Base-by-base conservation (phyloP, 2,113 vertebrate genomes). In the Neodon shergylaensis region DNA sequence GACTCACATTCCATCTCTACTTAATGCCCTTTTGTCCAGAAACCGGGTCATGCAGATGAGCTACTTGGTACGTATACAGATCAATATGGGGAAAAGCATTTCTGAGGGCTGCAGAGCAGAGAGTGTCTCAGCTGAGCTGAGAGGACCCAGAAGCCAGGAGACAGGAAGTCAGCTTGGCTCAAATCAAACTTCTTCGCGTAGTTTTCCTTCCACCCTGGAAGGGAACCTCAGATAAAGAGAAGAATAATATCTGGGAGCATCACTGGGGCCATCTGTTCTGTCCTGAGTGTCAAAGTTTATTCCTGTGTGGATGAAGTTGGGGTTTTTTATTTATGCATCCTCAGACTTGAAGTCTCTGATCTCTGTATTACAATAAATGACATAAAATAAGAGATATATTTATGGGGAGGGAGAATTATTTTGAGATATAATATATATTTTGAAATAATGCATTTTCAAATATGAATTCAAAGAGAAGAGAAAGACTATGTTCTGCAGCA, bases 41-140 rank as follows among this genome's bases (percentile, higher is more conserved):
- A 97, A 97, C 91, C 97, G 94, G 44, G 97, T 94, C 96, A 94
- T 97, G 96, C 97, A 98, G 95, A 97, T 97, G 94, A 98, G 86
- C 97, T 98, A 97, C 97, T 97, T 98, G 97, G 97, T 98, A 98
- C 42, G 97, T 98, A 97, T 98, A 94, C 88, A 92, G 92, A 96
- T 96, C 94, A 94, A 97, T 96, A 96, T 77, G 72, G 24, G 77
- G 72, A 95, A 94, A 97, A 58, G 49, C 88, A 72, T 89, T 95
- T 95, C 31, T 91, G 92, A 97, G 65, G 85, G 91, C 89, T 94
- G 93, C 94, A 63, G 63, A 66, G 94, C 97, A 94, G 90, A 93
- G 63, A 96, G 39, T 91, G 82, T 82, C 61, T 93, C 77, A 58
- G 70, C 33, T 94, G 33, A 24, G 79, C 88, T 94, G 66, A 97